Percentiles rank a stretch among this genome's conserved stretches.
phyloP scores from a whole-genome alignment of 2,113 vertebrate species.

The Setophaga petechia region DNA sequence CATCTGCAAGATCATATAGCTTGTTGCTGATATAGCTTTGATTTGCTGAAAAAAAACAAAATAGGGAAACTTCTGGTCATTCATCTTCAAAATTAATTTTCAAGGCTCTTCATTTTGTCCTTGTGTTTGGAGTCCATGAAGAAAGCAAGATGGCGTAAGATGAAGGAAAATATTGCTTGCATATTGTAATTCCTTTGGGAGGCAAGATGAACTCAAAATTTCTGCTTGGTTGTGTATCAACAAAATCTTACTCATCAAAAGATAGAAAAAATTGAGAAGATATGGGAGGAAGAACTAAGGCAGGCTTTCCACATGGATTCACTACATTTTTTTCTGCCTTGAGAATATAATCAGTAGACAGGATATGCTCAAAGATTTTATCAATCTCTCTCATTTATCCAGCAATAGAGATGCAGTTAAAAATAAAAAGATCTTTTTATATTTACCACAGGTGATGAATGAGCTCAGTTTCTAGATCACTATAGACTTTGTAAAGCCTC shows the following conservation, averaged over 20 bases:
- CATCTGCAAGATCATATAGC: constrained; percentile 15
- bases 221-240: not conserved
- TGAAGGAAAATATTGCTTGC: constrained; percentile 37
- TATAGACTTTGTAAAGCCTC: not conserved
- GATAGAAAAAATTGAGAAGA: not conserved
- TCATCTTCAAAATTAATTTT: constrained; percentile 60
- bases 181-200: not conserved
- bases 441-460: not conserved
- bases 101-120: constrained; percentile 1
- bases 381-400: not conserved
- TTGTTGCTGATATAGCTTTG: constrained; percentile 43
- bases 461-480: not conserved
- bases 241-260: not conserved
- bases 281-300: not conserved
- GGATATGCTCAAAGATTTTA: not conserved
- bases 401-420: not conserved
- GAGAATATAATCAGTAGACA: not conserved
- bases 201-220: not conserved
- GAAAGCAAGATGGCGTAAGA: constrained; percentile 25
- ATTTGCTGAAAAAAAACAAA: constrained; percentile 22
- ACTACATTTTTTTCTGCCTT: not conserved
- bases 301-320: not conserved
- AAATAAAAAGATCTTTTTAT: not conserved
- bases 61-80: constrained; percentile 19
- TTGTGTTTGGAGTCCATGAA: not conserved